Percentiles rank a stretch among this genome's conserved stretches.
Conservation (phyloP, 35 echinoderm and acorn worm genomes). For the Chiridota heheva region DNA sequence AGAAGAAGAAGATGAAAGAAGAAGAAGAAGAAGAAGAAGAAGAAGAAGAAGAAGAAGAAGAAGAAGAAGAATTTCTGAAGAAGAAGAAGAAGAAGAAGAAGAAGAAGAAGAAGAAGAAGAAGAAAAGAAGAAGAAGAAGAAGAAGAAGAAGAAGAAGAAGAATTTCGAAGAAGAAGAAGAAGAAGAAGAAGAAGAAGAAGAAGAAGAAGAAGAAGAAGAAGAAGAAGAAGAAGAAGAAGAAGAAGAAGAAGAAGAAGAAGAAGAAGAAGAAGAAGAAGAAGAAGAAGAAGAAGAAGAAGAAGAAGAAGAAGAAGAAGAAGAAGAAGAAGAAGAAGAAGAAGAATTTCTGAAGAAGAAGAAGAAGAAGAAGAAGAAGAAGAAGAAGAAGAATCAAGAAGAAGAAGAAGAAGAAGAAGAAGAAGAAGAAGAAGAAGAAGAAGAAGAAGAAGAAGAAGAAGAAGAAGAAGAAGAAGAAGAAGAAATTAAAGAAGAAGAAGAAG, state of each 20-base stretch:
- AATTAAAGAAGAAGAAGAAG: not conserved
- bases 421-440: constrained; percentile 8
- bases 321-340: constrained; percentile 9
- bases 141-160: no score
- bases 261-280: not conserved
- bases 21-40: not conserved
- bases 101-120: not conserved
- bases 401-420: constrained; percentile 8
- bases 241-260: not conserved
- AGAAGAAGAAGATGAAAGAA: no score
- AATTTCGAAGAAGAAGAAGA: no score
- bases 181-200: constrained; percentile 8
- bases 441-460: constrained; percentile 9
- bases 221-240: constrained; percentile 8
- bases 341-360: no score
- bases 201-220: constrained; percentile 9
- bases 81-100: not conserved
- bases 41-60: not conserved
- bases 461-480: constrained; percentile 1
- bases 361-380: constrained; percentile 8
- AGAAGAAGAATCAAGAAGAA: no score
- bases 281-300: not conserved
- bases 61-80: no score
- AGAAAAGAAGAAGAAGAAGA: not conserved
- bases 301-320: constrained; percentile 8